Conservation (phyloP, 2,113 vertebrate species). For the Cyanocitta stelleri region DNA sequence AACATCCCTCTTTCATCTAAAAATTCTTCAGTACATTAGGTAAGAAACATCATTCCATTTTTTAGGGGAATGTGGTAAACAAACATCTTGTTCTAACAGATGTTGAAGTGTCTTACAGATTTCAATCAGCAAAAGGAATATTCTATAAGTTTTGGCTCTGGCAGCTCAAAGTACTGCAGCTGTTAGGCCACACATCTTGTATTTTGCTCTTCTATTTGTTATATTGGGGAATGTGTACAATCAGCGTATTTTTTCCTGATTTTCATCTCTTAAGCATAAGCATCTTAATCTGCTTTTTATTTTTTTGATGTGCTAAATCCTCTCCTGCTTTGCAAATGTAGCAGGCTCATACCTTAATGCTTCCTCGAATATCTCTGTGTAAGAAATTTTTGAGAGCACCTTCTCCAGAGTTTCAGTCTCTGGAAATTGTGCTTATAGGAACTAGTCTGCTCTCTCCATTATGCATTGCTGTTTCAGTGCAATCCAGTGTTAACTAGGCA, state of each 20-base stretch:
- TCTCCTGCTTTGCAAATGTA: neutral
- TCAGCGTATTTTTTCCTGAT: neutral
- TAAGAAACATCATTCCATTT: conserved; percentile 30
- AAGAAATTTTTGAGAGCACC: neutral
- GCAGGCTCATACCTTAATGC: neutral
- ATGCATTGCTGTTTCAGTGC: neutral
- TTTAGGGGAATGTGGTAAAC: conserved; percentile 31
- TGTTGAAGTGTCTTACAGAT: conserved; percentile 34
- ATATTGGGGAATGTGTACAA: neutral
- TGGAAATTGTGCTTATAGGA: neutral
- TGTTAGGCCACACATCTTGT: conserved; percentile 20
- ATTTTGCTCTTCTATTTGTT: neutral
- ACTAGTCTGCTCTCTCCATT: neutral
- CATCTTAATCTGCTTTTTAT: neutral
- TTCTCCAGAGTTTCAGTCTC: neutral
- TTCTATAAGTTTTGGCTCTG: neutral
- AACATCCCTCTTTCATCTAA: conserved; percentile 60
- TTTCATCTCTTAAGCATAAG: neutral
- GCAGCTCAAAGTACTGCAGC: neutral
- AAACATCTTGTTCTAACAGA: conserved; percentile 49
- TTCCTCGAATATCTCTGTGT: neutral
- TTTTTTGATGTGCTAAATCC: neutral
- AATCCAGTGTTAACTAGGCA: neutral
- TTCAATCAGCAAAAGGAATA: conserved; percentile 20
- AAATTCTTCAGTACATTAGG: conserved; percentile 55